A percentile compares a stretch with the other conserved stretches of the same genome.
Evolutionary conservation across 2,113 vertebrate genomes (phyloP).

Genomic region (Onychostoma macrolepis): DNA sequence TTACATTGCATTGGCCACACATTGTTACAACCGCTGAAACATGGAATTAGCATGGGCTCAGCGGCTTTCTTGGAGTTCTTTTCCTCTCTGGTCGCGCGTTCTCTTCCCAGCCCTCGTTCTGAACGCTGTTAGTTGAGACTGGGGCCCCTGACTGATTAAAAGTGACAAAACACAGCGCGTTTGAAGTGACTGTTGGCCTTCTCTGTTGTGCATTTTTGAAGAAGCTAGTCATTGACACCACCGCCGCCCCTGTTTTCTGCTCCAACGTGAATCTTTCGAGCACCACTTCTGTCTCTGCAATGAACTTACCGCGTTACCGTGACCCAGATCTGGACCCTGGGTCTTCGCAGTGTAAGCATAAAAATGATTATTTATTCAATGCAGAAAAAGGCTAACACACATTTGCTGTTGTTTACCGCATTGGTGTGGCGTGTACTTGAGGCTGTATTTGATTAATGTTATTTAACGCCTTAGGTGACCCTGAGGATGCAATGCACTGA

Average conservation of each 20-base stretch:
- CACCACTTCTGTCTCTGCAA: constrained; percentile 7
- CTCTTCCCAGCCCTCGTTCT: not conserved
- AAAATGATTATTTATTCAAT: not conserved
- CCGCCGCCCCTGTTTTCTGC: not conserved
- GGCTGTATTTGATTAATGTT: not conserved
- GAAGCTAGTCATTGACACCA: constrained; percentile 29
- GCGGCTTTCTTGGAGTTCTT: not conserved
- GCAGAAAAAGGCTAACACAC: not conserved
- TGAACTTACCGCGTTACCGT: not conserved
- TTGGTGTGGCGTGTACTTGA: not conserved
- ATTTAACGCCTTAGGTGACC: not conserved
- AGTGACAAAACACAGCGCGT: not conserved
- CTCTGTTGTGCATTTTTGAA: constrained; percentile 32
- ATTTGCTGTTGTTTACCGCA: not conserved
- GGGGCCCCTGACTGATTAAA: constrained; percentile 35
- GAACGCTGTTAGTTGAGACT: not conserved
- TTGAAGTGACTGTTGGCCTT: constrained; percentile 24
- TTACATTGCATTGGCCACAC: not conserved
- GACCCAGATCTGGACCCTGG: constrained; percentile 3
- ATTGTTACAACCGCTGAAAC: constrained; percentile 46
- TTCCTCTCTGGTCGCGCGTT: not conserved
- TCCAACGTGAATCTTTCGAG: not conserved
- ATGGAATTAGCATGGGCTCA: constrained; percentile 41
- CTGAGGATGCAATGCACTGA: not conserved
- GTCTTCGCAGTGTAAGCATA: not conserved